Evolutionary conservation across 2,797 vertebrate species (phyloP), one percentile per base, ranked within the genome.

Genomic region (Esox masquinongy): DNA sequence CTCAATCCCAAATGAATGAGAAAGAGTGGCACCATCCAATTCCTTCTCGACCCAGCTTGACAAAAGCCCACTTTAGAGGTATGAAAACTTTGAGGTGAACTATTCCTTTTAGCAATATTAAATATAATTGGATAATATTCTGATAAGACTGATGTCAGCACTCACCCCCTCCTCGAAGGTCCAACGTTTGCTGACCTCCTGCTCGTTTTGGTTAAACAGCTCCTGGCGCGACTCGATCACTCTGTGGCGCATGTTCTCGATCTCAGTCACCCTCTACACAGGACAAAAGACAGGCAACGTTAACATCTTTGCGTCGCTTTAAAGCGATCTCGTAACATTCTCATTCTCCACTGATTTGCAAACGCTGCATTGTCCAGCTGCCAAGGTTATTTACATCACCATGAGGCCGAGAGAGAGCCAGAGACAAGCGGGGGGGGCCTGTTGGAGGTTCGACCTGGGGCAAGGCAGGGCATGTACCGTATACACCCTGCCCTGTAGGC

Each of bases 121-220:
- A 68, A 34, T 47, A 39, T 19, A 43, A 43, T 26, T 16, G 39
- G 68, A 14, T 9, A 19, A 53, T 22, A 56, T 36, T 68, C 19
- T 4, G 0, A 12, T 6, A 2, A 26, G 72, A 74, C 70, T 0
- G 2, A 14, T 22, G n/a, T 49, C 6, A 29, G 19, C 2, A 92
- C 97, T 91, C 87, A 99, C 98, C 92, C 95, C 98, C 92, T 99
- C 98, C 84, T 99, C 98, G 89, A 99, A 99, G 26, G 96, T 93
- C 98, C 98, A 99, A 69, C 97, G 95, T 90, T 98, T 99, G 94
- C 97, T 98, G 93, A 99, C 98, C 96, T 99, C 98, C 19, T 99
- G 96, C 76, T 99, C 98, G 34, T 99, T 99, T 90, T 97, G 96
- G 94, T 97, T 98, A 93, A 98, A 97, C 77, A 97, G 94, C 88